Conservation (phyloP, 2,888 invertebrate genomes). For the Stratiomys singularior region DNA sequence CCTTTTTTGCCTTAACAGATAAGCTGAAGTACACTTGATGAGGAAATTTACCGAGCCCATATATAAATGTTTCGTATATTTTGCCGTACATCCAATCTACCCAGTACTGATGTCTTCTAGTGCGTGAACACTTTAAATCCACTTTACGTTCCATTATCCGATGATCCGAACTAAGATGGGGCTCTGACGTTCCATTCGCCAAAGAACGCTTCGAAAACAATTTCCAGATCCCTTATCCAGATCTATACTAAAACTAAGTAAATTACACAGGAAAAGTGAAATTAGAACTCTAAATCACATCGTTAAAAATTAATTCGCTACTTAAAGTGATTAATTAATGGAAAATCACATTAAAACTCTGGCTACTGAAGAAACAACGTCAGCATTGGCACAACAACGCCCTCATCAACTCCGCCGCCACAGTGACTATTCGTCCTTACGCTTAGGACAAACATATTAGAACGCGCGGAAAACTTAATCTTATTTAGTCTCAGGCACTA, state of each 20-base stretch:
- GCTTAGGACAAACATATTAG: not conserved
- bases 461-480: slow-evolving; percentile 21
- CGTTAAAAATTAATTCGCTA: slow-evolving; percentile 51
- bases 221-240: not conserved
- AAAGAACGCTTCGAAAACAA: not conserved
- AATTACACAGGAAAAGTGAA: slow-evolving; percentile 39
- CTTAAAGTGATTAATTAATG: slow-evolving; percentile 52
- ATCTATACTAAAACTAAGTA: not conserved
- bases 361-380: slow-evolving; percentile 15
- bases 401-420: slow-evolving; percentile 5
- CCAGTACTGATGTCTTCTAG: not conserved
- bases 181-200: not conserved
- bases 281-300: slow-evolving; percentile 50
- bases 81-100: not conserved
- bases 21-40: not conserved
- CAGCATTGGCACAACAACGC: too few relatives aligned
- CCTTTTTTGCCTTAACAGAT: too few relatives aligned
- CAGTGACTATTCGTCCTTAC: not conserved
- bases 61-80: not conserved
- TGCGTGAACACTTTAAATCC: slow-evolving; percentile 14
- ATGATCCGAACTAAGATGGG: slow-evolving; percentile 6
- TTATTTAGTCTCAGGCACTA: slow-evolving; percentile 13
- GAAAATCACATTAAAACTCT: slow-evolving; percentile 49
- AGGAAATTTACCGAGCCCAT: not conserved
- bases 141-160: slow-evolving; percentile 16